These are phyloP conservation scores for Sinocyclocheilus maitianheensis DNA, from an alignment of 2,113 vertebrate species.

Conservation along the genomic window DNA sequence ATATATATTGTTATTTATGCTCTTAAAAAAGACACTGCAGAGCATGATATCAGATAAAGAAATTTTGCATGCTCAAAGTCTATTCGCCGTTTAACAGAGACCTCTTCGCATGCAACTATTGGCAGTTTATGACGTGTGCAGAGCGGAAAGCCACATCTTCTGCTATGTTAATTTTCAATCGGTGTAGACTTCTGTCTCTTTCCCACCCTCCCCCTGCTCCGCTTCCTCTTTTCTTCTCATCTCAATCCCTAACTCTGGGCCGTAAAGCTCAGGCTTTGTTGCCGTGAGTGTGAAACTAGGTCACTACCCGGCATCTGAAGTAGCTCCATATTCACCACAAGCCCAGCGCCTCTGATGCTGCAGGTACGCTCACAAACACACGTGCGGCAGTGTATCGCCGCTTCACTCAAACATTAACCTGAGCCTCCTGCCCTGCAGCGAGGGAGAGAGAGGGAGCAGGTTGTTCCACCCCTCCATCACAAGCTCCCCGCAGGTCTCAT, in stretches of 20 bases:
- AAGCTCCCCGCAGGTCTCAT: slow-evolving; percentile 74
- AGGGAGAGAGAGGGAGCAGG: slow-evolving; percentile 14
- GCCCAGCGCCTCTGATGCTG: slow-evolving; percentile 46
- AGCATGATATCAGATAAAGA: neutral
- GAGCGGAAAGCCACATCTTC: slow-evolving; percentile 29
- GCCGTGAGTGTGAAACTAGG: slow-evolving; percentile 73
- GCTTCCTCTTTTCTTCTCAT: slow-evolving; percentile 37
- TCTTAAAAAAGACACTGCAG: no score
- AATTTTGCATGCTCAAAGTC: neutral
- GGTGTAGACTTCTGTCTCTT: slow-evolving; percentile 2
- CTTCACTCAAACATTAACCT: slow-evolving; percentile 42
- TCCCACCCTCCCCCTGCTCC: slow-evolving; percentile 33
- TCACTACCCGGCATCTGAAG: slow-evolving; percentile 70
- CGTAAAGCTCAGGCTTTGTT: slow-evolving; percentile 60
- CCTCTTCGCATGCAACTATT: neutral
- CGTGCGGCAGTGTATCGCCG: neutral
- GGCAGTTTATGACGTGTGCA: neutral
- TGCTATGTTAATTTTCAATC: slow-evolving; percentile 23
- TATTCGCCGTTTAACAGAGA: no score
- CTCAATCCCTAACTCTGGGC: slow-evolving; percentile 44
- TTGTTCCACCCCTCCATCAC: slow-evolving; percentile 52
- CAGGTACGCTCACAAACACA: slow-evolving; percentile 19
- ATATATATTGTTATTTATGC: no score
- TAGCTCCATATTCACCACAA: slow-evolving; percentile 65
- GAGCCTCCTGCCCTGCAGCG: slow-evolving; percentile 31